phyloP scores from a whole-genome alignment of 2,797 vertebrate species.

The Synanceia verrucosa region DNA sequence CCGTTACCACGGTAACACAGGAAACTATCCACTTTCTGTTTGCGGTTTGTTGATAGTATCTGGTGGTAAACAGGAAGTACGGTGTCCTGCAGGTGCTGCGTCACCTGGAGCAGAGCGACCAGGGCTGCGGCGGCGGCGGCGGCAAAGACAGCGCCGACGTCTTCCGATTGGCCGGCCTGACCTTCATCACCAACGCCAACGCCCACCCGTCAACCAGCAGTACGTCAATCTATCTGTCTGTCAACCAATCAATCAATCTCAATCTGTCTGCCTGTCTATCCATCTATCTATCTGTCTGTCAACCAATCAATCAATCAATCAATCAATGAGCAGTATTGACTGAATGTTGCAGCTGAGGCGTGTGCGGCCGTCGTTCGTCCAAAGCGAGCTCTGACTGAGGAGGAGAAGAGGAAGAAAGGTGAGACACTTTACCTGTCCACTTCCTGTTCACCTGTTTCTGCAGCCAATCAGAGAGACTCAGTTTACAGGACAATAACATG shows the following conservation, averaged over 20 bases:
- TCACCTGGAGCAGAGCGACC: slow-evolving; percentile 86
- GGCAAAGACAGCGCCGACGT: slow-evolving; percentile 86
- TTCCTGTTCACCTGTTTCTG: neutral
- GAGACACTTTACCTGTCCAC: neutral
- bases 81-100: slow-evolving; percentile 81
- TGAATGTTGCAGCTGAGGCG: slow-evolving; percentile 76
- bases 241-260: neutral
- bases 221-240: neutral
- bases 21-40: neutral
- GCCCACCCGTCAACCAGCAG: slow-evolving; percentile 55
- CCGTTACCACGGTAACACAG: slow-evolving; percentile 82
- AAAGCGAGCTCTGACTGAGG: slow-evolving; percentile 68
- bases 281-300: neutral
- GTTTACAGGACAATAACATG: too few relatives aligned
- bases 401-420: slow-evolving; percentile 42
- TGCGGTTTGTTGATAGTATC: neutral
- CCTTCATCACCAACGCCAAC: slow-evolving; percentile 91
- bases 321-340: neutral
- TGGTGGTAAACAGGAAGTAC: slow-evolving; percentile 1
- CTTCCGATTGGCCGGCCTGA: slow-evolving; percentile 88
- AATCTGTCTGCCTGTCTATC: too few relatives aligned
- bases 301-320: neutral
- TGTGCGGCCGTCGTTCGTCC: slow-evolving; percentile 83
- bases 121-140: slow-evolving; percentile 92
- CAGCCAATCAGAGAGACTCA: too few relatives aligned